Evolutionary conservation across 2,113 vertebrate species (phyloP).

Genomic region (Eulemur rufifrons): DNA sequence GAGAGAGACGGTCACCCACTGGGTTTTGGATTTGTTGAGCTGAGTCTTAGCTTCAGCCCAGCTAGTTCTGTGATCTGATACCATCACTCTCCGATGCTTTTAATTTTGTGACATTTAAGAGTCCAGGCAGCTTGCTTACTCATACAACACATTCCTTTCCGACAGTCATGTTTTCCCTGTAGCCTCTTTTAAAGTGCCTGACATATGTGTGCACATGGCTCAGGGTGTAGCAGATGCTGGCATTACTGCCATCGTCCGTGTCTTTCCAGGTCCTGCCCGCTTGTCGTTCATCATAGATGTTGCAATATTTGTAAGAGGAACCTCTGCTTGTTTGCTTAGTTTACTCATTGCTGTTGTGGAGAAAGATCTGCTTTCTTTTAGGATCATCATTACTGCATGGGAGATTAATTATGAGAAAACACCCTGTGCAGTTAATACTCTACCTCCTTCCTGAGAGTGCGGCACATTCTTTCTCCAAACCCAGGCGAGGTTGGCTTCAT

Average conservation of each 20-base stretch:
- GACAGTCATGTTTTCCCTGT: neutral
- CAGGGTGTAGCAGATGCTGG: neutral
- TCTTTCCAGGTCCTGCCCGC: neutral
- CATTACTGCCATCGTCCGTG: rapidly evolving
- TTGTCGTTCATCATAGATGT: neutral
- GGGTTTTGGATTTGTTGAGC: neutral
- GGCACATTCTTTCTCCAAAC: neutral
- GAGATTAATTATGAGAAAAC: neutral
- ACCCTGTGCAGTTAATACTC: neutral
- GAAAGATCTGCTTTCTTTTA: neutral
- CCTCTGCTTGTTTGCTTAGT: neutral
- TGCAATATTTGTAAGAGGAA: slow-evolving; percentile 18
- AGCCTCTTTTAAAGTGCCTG: neutral
- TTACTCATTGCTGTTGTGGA: neutral
- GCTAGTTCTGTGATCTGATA: neutral
- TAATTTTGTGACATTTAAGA: neutral
- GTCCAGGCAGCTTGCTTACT: neutral
- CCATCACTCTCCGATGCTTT: neutral
- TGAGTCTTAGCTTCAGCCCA: neutral
- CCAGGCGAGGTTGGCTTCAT: neutral
- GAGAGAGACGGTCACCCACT: neutral
- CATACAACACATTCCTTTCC: neutral
- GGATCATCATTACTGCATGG: neutral
- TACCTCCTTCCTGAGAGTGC: neutral
- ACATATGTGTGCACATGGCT: rapidly evolving